Conservation (phyloP, 2,797 vertebrate genomes). For the Sebastes flavidus region DNA sequence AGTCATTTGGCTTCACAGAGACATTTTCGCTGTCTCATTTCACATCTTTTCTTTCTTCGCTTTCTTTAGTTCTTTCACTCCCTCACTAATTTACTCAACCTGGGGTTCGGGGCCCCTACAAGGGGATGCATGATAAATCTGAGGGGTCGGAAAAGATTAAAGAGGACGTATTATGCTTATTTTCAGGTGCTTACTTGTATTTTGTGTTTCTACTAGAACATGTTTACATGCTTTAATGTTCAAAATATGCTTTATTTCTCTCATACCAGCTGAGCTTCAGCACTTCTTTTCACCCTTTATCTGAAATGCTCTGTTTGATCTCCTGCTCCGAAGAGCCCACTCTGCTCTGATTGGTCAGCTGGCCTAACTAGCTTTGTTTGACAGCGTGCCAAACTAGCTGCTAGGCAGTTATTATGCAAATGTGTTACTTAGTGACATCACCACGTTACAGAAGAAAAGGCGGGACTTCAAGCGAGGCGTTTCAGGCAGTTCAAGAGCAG, state of each 20-base stretch:
- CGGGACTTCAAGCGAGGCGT: fast-evolving
- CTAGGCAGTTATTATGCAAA: background rate
- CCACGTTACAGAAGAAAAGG: background rate
- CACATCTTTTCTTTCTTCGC: background rate
- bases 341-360: too few relatives aligned
- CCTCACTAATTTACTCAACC: background rate
- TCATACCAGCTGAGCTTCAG: fast-evolving
- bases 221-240: too few relatives aligned
- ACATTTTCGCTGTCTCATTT: background rate
- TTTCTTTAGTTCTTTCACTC: background rate
- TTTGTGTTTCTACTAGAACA: too few relatives aligned
- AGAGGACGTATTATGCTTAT: background rate
- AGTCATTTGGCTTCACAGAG: background rate
- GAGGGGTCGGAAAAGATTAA: background rate
- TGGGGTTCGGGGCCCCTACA: too few relatives aligned
- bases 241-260: too few relatives aligned
- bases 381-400: background rate
- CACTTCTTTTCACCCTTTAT: too few relatives aligned
- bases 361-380: background rate
- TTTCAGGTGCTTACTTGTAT: too few relatives aligned
- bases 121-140: background rate
- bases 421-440: background rate
- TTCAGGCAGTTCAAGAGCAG: background rate
- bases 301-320: too few relatives aligned
- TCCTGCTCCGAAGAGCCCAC: too few relatives aligned